Evolutionary conservation across 2,797 vertebrate genomes (phyloP), one percentile per base, ranked within the genome.

Genomic region (Alauda arvensis): DNA sequence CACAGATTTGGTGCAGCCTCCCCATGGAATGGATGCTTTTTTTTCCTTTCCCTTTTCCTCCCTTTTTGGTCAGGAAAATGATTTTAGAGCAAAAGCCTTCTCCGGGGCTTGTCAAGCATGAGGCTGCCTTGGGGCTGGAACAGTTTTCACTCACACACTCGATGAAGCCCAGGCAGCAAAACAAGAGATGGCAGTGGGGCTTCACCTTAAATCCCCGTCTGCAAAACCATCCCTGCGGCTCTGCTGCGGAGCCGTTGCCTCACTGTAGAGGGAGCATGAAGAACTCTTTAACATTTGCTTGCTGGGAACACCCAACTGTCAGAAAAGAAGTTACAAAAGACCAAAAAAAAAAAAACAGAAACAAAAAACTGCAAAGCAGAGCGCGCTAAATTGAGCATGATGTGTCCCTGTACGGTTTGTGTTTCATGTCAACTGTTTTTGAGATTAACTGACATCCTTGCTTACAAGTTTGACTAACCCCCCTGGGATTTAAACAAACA

Each of bases 371-470:
- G 77, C 61, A 53, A 25, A 92, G 91, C 94, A 86, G 84, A 96
- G 45, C 93, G 94, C 94, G 93, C 96, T 98, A 95, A 97, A 97
- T 98, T 99, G 98, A 99, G 99, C 99, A 99, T 99, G 99, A 98
- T 99, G 99, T 99, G 98, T 99, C 98, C 96, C 94, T 94, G 96
- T 96, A 97, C 56, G n/a, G 94, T 97, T 95, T 90, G 95, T 96
- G 96, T 97, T 96, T 90, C 98, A 98, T 95, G 97, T 98, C 91
- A 95, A 97, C 95, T 96, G 97, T 89, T 95, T 96, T 97, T 96
- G 51, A 94, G 96, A 97, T 97, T 98, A 98, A 98, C 97, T 96
- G 96, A 97, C 97, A 97, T 97, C 97, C 97, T 97, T 97, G 97
- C 97, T 98, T 97, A 97, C 96, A 95, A 97, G 96, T 97, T 96